A percentile compares a stretch with the other conserved stretches of the same genome.
phyloP scores from a whole-genome alignment of 2,888 invertebrate species.

The Ormyrus rosae region DNA sequence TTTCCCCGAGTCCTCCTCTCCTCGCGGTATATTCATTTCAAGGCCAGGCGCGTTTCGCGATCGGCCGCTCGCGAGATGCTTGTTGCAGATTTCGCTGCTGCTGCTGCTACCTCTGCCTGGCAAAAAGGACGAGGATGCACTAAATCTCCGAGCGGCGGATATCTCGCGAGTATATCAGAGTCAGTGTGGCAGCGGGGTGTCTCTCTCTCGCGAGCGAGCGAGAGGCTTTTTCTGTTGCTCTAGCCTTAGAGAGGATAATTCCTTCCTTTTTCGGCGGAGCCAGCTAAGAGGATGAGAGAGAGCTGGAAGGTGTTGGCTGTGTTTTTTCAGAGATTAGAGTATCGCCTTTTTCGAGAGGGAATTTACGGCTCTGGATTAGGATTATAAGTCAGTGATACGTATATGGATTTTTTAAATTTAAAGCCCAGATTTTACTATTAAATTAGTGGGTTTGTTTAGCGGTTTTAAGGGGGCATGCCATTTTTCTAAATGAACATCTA shows the following conservation, averaged over 20 bases:
- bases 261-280: neutral
- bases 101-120: conserved; percentile 49
- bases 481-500: too few relatives aligned
- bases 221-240: neutral
- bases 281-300: neutral
- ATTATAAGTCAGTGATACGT: too few relatives aligned
- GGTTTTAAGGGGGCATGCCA: too few relatives aligned
- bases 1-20: neutral
- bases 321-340: too few relatives aligned
- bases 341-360: too few relatives aligned
- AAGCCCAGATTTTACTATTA: too few relatives aligned
- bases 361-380: too few relatives aligned
- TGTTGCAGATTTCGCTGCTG: conserved; percentile 69
- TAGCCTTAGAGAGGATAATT: conserved; percentile 15
- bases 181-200: conserved; percentile 74
- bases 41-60: conserved; percentile 34
- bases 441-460: too few relatives aligned
- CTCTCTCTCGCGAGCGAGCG: conserved; percentile 56
- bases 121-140: conserved; percentile 69
- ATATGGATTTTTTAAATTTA: too few relatives aligned
- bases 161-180: conserved; percentile 74
- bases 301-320: neutral
- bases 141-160: conserved; percentile 71
- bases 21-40: conserved; percentile 2
- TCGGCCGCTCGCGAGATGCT: conserved; percentile 67